Evolutionary conservation across 2,797 vertebrate genomes (phyloP), one percentile per base, ranked within the genome.

Genomic region (Sebastes umbrosus): DNA sequence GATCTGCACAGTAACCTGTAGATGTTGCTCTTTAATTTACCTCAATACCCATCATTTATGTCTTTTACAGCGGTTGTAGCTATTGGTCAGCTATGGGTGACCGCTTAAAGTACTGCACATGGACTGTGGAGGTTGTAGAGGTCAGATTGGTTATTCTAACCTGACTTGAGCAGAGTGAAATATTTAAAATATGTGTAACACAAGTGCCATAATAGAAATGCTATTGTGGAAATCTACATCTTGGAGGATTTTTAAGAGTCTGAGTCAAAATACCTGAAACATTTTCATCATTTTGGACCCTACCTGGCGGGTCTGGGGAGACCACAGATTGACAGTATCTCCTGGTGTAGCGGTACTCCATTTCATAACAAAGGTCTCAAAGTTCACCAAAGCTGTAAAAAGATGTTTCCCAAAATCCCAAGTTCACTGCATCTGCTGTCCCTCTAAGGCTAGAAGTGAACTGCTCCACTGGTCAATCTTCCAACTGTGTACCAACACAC

Each of bases 281-380:
- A 29, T 55, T 67, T 65, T 65, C n/a, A 70, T 73, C 22, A 57
- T 34, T 75, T n/a, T 58, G 16, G 50, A 73, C 29, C 82, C 13
- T 93, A 93, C 92, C 92, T 92, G 85, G 9, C 20, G 69, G 79
- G 12, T 90, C 85, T 2, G 22, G 34, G 24, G 68, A 81, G 63
- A 69, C 73, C 74, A 58, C 24, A 64, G 89, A 66, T 14, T 69
- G 52, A 68, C 3, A 31, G 82, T 80, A 70, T 69, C 70, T 90
- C 76, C 81, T 80, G 34, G 24, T 75, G 75, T 85, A 75, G 67
- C 6, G 2, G 69, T 87, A 79, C 36, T 94, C 93, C 93, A 94
- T 95, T 80, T 89, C 22, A 76, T 34, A 68, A 80, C 32, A 80
- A 73, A n/a, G 12, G 4, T 54, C 16, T 60, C 11, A 82, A 72